Evolutionary conservation across 1,140 invertebrate genomes (phyloP).

Genomic region (Pectinophora gossypiella): DNA sequence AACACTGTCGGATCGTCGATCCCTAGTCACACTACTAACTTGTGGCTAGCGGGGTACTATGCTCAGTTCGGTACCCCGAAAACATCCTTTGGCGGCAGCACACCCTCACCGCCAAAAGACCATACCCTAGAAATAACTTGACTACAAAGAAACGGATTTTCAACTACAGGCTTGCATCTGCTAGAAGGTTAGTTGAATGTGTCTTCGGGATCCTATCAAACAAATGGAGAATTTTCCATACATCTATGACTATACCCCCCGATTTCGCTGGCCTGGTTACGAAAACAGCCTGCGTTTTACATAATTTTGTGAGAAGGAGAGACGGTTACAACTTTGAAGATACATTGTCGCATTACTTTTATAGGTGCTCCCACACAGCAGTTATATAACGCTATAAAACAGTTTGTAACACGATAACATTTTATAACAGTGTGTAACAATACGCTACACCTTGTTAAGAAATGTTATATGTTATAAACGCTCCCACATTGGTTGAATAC

Average conservation of each 20-base stretch:
- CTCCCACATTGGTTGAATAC: too few relatives aligned
- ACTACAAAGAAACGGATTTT: slow-evolving; percentile 39
- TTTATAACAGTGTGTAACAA: too few relatives aligned
- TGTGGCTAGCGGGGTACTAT: too few relatives aligned
- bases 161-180: slow-evolving; percentile 60
- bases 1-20: too few relatives aligned
- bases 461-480: too few relatives aligned
- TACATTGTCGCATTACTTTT: slow-evolving; percentile 6
- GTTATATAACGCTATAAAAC: too few relatives aligned
- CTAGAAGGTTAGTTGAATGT: slow-evolving; percentile 52
- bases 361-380: not conserved
- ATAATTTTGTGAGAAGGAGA: slow-evolving; percentile 23
- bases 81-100: too few relatives aligned
- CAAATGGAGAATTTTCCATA: slow-evolving; percentile 28
- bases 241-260: slow-evolving; percentile 16
- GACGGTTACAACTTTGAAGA: slow-evolving; percentile 11
- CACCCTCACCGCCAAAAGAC: too few relatives aligned
- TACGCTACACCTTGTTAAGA: too few relatives aligned
- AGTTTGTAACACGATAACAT: too few relatives aligned
- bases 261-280: slow-evolving; percentile 20
- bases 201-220: slow-evolving; percentile 71
- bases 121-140: slow-evolving; percentile 28
- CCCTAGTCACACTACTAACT: too few relatives aligned
- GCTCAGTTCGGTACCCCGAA: too few relatives aligned
- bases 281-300: slow-evolving; percentile 27